Evolutionary conservation across 2,113 vertebrate genomes (phyloP), one percentile per base, ranked within the genome.

Genomic region (Hepsetus odoe): DNA sequence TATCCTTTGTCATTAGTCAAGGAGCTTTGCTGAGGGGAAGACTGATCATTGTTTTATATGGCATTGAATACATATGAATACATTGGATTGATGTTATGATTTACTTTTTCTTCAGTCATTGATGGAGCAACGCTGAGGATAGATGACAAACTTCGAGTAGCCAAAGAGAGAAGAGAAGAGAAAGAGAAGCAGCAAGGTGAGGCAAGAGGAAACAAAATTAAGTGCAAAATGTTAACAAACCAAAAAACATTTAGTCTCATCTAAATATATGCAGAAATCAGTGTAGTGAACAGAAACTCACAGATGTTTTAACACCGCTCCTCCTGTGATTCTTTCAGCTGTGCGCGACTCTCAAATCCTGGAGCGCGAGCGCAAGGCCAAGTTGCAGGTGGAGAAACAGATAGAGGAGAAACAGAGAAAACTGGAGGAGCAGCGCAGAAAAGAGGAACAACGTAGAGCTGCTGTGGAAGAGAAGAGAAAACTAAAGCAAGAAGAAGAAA

Each of bases 381-480:
- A 94, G 82, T 77, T 95, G n/a, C 94, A 94, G 16, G 96, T 96
- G 55, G 96, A 97, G 84, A 96, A 94, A 22, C 95, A 97, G 79
- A 76, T 97, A 85, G 97, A 98, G 88, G 97, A 98, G 85, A 95
- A 93, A 55, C 96, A 96, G 51, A 93, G 87, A 61, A 96, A 95
- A 49, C 82, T 98, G 5, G 95, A 92, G 64, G 96, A 98, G 74
- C 97, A 97, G 80, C 94, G 95, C 59, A 92, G 85, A 81, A 98
- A 95, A 81, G 98, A 97, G 83, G 95, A 99, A 9, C 95, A 95
- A 72, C 91, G 95, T 67, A 94, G 96, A 67, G 61, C 91, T 44
- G 95, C 95, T 1, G 97, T 93, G 46, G 96, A 98, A 89, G 94
- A 96, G 84, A 99, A 97, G 81, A 93, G 98, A 83, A 98, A 94